Evolutionary conservation across 2,888 invertebrate species (phyloP).

Genomic region (Stictocephala bisonia): DNA sequence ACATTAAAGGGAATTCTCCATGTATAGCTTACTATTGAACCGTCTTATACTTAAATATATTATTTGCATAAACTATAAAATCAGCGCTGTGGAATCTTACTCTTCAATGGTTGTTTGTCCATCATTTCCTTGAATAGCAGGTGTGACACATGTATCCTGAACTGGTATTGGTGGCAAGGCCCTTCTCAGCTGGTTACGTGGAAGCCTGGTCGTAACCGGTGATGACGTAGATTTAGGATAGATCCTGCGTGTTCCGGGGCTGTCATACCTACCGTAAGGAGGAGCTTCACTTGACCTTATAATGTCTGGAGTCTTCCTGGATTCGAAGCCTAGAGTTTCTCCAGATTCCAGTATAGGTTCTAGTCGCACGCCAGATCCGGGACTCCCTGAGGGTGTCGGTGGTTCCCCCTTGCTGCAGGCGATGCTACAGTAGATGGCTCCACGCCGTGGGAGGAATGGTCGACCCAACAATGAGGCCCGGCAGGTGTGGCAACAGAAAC

Average conservation of each 20-base stretch:
- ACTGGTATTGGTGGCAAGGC: constrained; percentile 15
- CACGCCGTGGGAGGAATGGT: constrained; percentile 91
- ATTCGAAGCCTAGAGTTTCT: constrained; percentile 31
- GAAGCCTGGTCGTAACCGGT: not conserved
- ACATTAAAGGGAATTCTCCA: too few relatives aligned
- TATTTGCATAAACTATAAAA: too few relatives aligned
- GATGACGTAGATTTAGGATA: constrained; percentile 49
- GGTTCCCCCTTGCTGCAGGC: constrained; percentile 94
- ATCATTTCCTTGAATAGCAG: too few relatives aligned
- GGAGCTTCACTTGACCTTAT: too few relatives aligned
- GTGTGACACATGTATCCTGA: not conserved
- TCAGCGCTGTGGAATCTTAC: too few relatives aligned
- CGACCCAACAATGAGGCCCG: constrained; percentile 80
- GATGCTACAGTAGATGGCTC: constrained; percentile 95
- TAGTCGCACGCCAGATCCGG: constrained; percentile 72
- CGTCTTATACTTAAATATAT: too few relatives aligned
- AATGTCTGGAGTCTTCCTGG: constrained; percentile 67
- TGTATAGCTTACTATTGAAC: too few relatives aligned
- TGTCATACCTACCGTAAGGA: too few relatives aligned
- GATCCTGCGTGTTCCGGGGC: too few relatives aligned
- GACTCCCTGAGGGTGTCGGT: constrained; percentile 86
- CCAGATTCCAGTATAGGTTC: constrained; percentile 58
- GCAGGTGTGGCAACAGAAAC: constrained; percentile 96
- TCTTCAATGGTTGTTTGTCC: too few relatives aligned
- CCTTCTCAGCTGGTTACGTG: not conserved